phyloP scores from a whole-genome alignment of 2,888 invertebrate genomes.

The Malacosoma neustria region DNA sequence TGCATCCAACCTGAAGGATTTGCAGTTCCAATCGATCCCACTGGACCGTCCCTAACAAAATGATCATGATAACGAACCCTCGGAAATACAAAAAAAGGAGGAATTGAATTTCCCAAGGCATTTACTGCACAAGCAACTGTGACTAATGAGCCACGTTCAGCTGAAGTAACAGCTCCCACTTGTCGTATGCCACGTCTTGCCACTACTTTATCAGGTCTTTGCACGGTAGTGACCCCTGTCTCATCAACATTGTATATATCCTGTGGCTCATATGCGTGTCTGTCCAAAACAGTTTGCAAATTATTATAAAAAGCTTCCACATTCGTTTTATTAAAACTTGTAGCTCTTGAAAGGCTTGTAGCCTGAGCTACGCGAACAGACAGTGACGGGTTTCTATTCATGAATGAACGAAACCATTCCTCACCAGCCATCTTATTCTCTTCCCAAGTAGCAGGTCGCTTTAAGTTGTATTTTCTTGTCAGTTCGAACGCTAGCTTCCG shows the following conservation, averaged over 20 bases:
- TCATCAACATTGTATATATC: conserved; percentile 35
- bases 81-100: conserved; percentile 25
- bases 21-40: conserved; percentile 16
- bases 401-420: conserved; percentile 13
- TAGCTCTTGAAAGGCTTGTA: conserved; percentile 9
- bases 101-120: conserved; percentile 23
- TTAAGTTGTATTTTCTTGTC: neutral
- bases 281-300: conserved; percentile 13
- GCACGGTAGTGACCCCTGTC: no score
- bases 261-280: conserved; percentile 4
- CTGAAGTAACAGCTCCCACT: conserved; percentile 30
- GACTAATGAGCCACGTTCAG: conserved; percentile 29
- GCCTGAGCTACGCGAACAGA: conserved; percentile 9
- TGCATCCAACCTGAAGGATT: conserved; percentile 26
- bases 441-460: conserved; percentile 1
- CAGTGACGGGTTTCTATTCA: conserved; percentile 6
- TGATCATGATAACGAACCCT: conserved; percentile 13
- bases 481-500: neutral
- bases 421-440: conserved; percentile 17
- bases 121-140: conserved; percentile 27
- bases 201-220: conserved; percentile 16
- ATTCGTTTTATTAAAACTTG: conserved; percentile 10
- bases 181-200: conserved; percentile 15
- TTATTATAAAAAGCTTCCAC: conserved; percentile 18
- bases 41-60: conserved; percentile 19